These are phyloP conservation scores for Hiodon tergisus DNA, from an alignment of 2,113 vertebrate genomes.

Conservation along the genomic window DNA sequence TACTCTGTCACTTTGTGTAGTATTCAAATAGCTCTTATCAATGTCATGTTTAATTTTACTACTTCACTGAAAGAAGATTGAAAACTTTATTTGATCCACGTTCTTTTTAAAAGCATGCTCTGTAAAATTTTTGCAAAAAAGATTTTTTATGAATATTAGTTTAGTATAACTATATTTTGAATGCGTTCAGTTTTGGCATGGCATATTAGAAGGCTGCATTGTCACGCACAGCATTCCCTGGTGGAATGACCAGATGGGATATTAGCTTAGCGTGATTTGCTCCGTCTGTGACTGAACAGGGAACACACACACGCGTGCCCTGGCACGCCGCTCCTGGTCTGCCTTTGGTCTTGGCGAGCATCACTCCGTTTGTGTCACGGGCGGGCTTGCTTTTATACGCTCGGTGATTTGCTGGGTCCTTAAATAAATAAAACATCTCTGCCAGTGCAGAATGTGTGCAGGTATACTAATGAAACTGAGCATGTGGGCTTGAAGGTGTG, in stretches of 20 bases:
- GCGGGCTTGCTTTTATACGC: not conserved
- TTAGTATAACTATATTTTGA: not conserved
- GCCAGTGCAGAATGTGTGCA: not conserved
- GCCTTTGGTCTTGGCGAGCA: not conserved
- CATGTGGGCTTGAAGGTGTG: no score
- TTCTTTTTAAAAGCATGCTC: slow-evolving; percentile 31
- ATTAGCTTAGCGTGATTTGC: no score
- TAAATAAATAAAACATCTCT: not conserved
- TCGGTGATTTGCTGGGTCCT: not conserved
- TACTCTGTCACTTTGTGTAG: not conserved
- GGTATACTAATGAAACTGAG: not conserved
- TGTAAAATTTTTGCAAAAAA: not conserved
- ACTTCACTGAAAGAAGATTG: not conserved
- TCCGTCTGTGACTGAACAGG: no score
- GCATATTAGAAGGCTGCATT: not conserved
- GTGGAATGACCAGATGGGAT: no score
- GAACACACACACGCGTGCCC: not conserved
- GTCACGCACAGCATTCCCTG: not conserved
- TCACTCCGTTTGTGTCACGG: not conserved
- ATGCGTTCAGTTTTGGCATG: not conserved
- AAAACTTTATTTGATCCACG: not conserved
- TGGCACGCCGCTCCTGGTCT: not conserved
- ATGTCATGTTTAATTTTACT: not conserved
- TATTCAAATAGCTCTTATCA: slow-evolving; percentile 3
- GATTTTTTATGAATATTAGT: not conserved